Conservation (phyloP, 2,113 vertebrate species). For the Scopus umbretta region DNA sequence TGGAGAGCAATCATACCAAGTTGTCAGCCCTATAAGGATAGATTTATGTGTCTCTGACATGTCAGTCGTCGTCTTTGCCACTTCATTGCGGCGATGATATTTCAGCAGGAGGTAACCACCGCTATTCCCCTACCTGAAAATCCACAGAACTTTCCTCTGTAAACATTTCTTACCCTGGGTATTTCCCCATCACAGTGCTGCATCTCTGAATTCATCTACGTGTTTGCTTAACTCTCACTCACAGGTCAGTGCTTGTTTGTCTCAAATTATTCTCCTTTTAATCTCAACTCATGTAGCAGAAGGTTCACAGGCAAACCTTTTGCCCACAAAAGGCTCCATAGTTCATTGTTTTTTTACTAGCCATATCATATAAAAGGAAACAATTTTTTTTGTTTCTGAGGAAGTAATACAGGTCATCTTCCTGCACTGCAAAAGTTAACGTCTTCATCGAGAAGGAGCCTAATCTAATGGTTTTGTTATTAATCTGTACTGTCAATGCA, state of each 20-base stretch:
- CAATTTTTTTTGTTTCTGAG: background rate
- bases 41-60: slow-evolving; percentile 33
- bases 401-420: background rate
- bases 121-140: background rate
- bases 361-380: background rate
- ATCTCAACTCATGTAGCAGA: background rate
- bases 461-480: background rate
- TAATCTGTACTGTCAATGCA: rapidly evolving
- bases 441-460: background rate
- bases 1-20: slow-evolving; percentile 65
- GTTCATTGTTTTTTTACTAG: background rate
- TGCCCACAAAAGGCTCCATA: background rate
- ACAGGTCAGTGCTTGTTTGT: slow-evolving; percentile 9
- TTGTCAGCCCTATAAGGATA: slow-evolving; percentile 45
- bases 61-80: slow-evolving; percentile 54
- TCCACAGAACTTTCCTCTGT: slow-evolving; percentile 12
- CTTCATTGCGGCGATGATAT: slow-evolving; percentile 48
- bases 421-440: background rate
- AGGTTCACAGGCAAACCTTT: background rate
- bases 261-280: background rate
- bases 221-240: slow-evolving; percentile 18
- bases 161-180: background rate
- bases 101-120: slow-evolving; percentile 35
- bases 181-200: background rate
- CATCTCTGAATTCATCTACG: background rate